These are phyloP conservation scores for Crax fasciolata DNA, from an alignment of 2,797 vertebrate species.

Conservation along the genomic window DNA sequence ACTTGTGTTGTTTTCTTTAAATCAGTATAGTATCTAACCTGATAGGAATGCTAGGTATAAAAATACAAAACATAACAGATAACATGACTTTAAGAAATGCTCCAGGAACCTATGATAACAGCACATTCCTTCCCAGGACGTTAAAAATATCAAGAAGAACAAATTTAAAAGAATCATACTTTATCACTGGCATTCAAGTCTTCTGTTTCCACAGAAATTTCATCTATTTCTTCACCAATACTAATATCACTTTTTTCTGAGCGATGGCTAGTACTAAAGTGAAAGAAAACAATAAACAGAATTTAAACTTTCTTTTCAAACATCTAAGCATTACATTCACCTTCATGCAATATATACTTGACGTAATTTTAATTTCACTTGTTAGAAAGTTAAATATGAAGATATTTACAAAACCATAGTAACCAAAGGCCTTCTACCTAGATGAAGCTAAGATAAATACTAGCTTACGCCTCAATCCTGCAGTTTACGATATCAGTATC, in stretches of 20 bases:
- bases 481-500: background rate
- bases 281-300: conserved; percentile 11
- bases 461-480: background rate
- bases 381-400: background rate
- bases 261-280: conserved; percentile 85
- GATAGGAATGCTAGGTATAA: background rate
- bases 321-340: background rate
- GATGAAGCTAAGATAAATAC: background rate
- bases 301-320: background rate
- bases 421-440: background rate
- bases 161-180: conserved; percentile 76
- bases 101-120: background rate
- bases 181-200: conserved; percentile 88
- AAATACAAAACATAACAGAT: background rate
- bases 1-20: background rate
- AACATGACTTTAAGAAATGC: background rate
- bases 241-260: conserved; percentile 93
- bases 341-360: background rate
- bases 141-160: background rate
- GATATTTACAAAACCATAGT: background rate
- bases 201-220: conserved; percentile 90
- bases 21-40: background rate
- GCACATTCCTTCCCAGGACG: background rate
- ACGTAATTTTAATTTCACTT: background rate
- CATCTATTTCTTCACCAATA: conserved; percentile 94